Conservation (phyloP, 2,113 vertebrate species). For the Tragelaphus buxtoni region DNA sequence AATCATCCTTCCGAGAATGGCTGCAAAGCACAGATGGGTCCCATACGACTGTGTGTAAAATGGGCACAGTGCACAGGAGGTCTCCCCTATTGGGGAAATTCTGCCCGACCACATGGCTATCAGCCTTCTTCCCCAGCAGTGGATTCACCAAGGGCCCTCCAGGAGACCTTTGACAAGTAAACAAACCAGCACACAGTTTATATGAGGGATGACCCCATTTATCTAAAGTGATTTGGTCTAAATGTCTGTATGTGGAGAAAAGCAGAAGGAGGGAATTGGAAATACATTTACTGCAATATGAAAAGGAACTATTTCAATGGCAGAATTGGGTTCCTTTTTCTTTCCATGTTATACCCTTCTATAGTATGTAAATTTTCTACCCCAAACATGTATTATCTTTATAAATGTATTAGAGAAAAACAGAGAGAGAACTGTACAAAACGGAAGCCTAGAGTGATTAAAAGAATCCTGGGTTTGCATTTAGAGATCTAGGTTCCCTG, state of each 20-base stretch:
- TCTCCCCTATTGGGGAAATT: background rate
- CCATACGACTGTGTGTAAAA: accelerated
- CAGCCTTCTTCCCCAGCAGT: background rate
- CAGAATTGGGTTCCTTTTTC: background rate
- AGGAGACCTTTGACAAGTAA: background rate
- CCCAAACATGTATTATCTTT: background rate
- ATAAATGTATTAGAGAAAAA: background rate
- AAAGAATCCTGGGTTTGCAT: background rate
- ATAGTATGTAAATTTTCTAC: background rate
- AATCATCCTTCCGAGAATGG: background rate
- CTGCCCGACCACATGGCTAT: background rate
- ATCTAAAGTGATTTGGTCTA: background rate
- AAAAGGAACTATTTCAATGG: background rate
- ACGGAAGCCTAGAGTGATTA: background rate
- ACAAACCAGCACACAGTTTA: background rate
- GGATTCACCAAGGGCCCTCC: background rate
- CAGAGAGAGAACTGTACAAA: background rate
- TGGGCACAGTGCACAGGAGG: accelerated
- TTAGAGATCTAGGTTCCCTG: background rate
- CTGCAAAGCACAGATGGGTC: background rate
- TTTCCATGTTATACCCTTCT: background rate
- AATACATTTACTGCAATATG: background rate
- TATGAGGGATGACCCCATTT: background rate
- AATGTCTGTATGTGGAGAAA: background rate
- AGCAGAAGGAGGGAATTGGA: background rate